Conservation (phyloP, 2,797 vertebrate species). For the Nyctibius grandis region DNA sequence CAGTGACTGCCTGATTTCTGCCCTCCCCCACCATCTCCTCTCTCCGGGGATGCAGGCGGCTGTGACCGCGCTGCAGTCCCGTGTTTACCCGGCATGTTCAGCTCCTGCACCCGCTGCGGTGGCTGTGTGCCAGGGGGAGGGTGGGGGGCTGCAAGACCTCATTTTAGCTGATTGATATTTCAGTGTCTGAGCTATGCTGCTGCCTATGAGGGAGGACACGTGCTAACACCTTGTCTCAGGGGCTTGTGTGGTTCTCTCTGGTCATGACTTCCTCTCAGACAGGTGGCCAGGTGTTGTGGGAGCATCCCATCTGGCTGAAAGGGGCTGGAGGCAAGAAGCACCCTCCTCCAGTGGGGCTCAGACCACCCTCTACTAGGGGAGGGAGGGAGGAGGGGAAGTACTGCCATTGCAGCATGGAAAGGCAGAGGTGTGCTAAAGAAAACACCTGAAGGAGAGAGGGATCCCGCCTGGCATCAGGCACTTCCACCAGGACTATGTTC, state of each 20-base stretch:
- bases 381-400: background rate
- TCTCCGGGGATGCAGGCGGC: background rate
- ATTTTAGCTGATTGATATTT: rapidly evolving
- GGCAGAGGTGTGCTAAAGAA: background rate
- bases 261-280: too few species aligned
- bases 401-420: background rate
- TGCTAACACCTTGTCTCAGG: background rate
- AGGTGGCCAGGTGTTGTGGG: background rate
- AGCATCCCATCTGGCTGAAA: background rate
- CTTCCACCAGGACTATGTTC: rapidly evolving
- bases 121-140: rapidly evolving
- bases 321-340: background rate
- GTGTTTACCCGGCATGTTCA: rapidly evolving
- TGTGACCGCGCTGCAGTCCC: background rate
- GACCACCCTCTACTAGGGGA: background rate
- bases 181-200: background rate
- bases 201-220: rapidly evolving
- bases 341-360: rapidly evolving
- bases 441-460: rapidly evolving
- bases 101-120: rapidly evolving
- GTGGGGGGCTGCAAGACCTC: rapidly evolving
- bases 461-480: background rate
- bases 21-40: background rate
- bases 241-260: background rate
- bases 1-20: slow-evolving; percentile 1